Base-by-base conservation (phyloP, 2,888 invertebrate genomes). In the Seira musarum region DNA sequence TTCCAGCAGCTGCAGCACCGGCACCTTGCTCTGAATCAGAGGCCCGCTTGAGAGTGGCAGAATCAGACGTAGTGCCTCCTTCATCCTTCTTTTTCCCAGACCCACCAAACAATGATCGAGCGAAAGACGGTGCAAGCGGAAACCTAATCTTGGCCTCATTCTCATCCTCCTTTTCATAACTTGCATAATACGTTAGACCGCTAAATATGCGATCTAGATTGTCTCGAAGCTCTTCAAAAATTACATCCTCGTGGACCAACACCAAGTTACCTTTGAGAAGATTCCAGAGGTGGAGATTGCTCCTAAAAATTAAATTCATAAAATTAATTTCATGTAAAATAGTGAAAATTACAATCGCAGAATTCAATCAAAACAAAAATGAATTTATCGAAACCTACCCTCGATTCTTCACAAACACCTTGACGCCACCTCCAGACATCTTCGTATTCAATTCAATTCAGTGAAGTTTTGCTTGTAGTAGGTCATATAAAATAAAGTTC, bases 201-300 rank as follows among this genome's bases (percentile, higher is more conserved):
- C 72, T 63, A 8, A 83, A 72, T 1, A 85, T 79, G 24, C 72
- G 74, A 24, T 82, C 70, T 49, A 83, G 76, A 15, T 76, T 75
- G 2, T 80, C 69, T 8, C 57, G 73, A 24, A 86, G 57, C 61
- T 85, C 86, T 60, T 84, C 84, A 25, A 81, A 70, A 3, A 86
- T 79, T 10, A 85, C 83, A 24, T 84, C 86, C 1, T 84, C 82
- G 24, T 80, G 80, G 2, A 81, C 81, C 2, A 84, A 35, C 1
- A 82, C 67, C 30, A 82, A 75, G 19, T 77, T 75, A 0, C 85
- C 85, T 61, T 72, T 82, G 8, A 86, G 74, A 15, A 85, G 40
- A 24, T 84, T 83, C 85, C 85, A 86, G 1, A 86, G 64, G 17
- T 85, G 81, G 24, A 81, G 79, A 57, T 70, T 82, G 13, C 85